Evolutionary conservation across 1,140 invertebrate species (phyloP).

Genomic region (Philaenus spumarius): DNA sequence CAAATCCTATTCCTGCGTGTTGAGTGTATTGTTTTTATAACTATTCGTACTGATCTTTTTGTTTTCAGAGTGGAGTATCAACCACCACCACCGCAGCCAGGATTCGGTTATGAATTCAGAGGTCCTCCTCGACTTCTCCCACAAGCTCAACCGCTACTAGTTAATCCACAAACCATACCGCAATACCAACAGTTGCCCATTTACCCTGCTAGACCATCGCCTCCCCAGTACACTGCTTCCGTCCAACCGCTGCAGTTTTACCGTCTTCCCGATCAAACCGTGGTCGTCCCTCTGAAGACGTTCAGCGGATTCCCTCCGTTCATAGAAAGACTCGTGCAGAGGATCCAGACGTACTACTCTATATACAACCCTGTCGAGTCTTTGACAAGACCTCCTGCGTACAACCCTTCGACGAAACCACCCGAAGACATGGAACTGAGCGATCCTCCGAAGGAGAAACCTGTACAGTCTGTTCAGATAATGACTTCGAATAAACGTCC

Average conservation of each 20-base stretch:
- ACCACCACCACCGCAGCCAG: too few species aligned
- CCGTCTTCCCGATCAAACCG: constrained; percentile 9
- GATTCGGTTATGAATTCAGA: too few species aligned
- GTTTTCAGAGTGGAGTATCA: too few species aligned
- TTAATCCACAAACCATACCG: too few species aligned
- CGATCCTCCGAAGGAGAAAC: constrained; percentile 1
- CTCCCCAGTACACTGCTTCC: not conserved
- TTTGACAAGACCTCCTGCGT: constrained; percentile 8
- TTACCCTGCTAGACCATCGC: not conserved
- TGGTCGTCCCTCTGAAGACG: constrained; percentile 19
- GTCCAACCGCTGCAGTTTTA: not conserved
- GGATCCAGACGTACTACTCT: constrained; percentile 33
- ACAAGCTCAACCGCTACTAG: too few species aligned
- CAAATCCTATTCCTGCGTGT: too few species aligned
- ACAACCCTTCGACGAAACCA: not conserved
- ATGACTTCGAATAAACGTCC: not conserved
- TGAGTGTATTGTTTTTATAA: too few species aligned
- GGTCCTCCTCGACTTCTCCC: too few species aligned
- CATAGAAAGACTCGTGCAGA: constrained; percentile 32
- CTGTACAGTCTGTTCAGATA: too few species aligned
- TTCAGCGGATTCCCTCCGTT: constrained; percentile 28
- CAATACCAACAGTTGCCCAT: not conserved
- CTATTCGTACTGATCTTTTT: too few species aligned
- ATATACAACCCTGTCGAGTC: constrained; percentile 30
- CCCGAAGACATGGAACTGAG: not conserved